phyloP scores from a whole-genome alignment of 2,797 vertebrate species.

The Chromobotia macracanthus region DNA sequence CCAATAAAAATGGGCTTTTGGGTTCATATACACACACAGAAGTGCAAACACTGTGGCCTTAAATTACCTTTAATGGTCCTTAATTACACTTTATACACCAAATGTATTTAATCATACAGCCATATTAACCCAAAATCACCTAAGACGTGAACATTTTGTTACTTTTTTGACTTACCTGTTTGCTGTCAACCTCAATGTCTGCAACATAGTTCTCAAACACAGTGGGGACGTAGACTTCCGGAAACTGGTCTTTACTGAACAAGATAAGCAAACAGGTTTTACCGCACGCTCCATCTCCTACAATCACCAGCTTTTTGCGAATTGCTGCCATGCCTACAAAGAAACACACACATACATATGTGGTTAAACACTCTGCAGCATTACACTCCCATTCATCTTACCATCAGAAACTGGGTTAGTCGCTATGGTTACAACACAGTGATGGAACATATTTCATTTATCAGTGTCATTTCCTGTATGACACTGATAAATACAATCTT shows the following conservation, averaged over 20 bases:
- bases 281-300: constrained; percentile 97
- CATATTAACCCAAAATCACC: not conserved
- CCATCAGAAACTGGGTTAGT: constrained; percentile 5
- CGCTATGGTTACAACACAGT: constrained; percentile 10
- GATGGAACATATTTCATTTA: constrained; percentile 19
- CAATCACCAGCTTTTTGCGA: constrained; percentile 98
- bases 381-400: not conserved
- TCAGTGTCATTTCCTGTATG: not conserved
- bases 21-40: constrained; percentile 1
- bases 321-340: constrained; percentile 93
- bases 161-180: constrained; percentile 87
- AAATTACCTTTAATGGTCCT: not conserved
- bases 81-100: not conserved
- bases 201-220: constrained; percentile 99
- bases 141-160: too few species aligned
- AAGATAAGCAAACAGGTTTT: constrained; percentile 98
- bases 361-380: constrained; percentile 40
- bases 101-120: not conserved
- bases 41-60: not conserved
- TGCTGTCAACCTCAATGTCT: constrained; percentile 96
- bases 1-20: constrained; percentile 40
- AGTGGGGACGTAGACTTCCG: constrained; percentile 95
- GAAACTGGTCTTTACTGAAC: constrained; percentile 99
- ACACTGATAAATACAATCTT: not conserved
- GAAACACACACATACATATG: constrained; percentile 22